phyloP scores from a whole-genome alignment of 1,140 invertebrate genomes.

The Chelonus insularis region DNA sequence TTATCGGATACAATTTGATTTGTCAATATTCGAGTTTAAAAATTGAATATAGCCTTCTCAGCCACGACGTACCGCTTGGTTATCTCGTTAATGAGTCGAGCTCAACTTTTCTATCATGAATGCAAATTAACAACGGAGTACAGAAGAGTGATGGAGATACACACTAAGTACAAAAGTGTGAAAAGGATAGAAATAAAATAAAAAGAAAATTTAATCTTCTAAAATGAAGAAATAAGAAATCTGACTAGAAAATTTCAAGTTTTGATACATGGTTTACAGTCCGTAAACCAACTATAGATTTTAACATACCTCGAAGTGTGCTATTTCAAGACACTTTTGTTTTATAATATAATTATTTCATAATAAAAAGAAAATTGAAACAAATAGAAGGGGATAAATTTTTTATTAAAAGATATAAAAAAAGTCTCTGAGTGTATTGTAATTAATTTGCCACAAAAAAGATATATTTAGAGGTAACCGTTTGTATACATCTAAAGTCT shows the following conservation, averaged over 20 bases:
- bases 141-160: not conserved
- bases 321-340: too few species aligned
- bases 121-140: slow-evolving; percentile 37
- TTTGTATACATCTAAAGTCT: too few species aligned
- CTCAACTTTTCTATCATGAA: slow-evolving; percentile 44
- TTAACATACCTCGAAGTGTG: too few species aligned
- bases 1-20: slow-evolving; percentile 38
- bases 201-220: slow-evolving; percentile 3
- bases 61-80: slow-evolving; percentile 24
- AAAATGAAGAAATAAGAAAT: not conserved
- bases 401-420: too few species aligned
- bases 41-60: slow-evolving; percentile 37
- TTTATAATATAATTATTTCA: too few species aligned
- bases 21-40: slow-evolving; percentile 43
- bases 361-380: too few species aligned
- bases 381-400: too few species aligned
- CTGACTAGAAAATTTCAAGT: too few species aligned
- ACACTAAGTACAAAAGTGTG: not conserved
- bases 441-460: slow-evolving; percentile 7
- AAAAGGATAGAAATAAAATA: slow-evolving; percentile 1
- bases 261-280: too few species aligned
- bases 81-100: slow-evolving; percentile 44
- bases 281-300: too few species aligned
- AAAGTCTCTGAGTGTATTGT: too few species aligned
- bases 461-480: slow-evolving; percentile 8